Evolutionary conservation across 2,113 vertebrate species (phyloP).

Genomic region (Mesitornis unicolor): DNA sequence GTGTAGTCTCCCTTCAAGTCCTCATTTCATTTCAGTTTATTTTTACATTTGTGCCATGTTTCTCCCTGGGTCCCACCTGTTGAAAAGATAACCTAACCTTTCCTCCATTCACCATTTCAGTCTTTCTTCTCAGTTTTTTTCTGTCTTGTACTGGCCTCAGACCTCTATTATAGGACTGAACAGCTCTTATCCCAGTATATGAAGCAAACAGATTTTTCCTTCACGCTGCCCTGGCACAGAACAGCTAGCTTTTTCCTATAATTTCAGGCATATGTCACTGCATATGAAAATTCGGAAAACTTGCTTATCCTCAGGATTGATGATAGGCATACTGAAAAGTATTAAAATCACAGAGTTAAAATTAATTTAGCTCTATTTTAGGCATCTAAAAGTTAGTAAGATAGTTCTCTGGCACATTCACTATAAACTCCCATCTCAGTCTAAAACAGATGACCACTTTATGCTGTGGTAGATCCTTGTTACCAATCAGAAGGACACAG

Average conservation of each 20-base stretch:
- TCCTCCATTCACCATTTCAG: not conserved
- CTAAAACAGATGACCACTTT: not conserved
- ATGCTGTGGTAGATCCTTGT: not conserved
- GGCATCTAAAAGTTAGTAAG: not conserved
- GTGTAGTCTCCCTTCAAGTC: not conserved
- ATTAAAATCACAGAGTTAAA: not conserved
- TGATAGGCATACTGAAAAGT: not conserved
- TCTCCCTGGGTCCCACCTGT: not conserved
- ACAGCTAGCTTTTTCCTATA: rapidly evolving
- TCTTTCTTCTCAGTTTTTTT: not conserved
- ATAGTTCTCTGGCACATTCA: not conserved
- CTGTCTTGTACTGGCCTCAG: not conserved
- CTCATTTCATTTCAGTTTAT: not conserved
- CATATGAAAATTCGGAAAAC: not conserved
- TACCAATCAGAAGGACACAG: not conserved
- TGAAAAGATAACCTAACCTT: not conserved
- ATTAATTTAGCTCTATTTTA: not conserved
- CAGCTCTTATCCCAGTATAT: not conserved
- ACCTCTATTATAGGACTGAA: not conserved
- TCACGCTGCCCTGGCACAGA: not conserved
- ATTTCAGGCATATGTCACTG: not conserved
- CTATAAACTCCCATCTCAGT: not conserved
- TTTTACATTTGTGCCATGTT: not conserved
- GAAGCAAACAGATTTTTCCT: not conserved
- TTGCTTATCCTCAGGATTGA: not conserved